Base-by-base conservation (phyloP, 2,888 invertebrate species). In the Oxyteleia sp. region DNA sequence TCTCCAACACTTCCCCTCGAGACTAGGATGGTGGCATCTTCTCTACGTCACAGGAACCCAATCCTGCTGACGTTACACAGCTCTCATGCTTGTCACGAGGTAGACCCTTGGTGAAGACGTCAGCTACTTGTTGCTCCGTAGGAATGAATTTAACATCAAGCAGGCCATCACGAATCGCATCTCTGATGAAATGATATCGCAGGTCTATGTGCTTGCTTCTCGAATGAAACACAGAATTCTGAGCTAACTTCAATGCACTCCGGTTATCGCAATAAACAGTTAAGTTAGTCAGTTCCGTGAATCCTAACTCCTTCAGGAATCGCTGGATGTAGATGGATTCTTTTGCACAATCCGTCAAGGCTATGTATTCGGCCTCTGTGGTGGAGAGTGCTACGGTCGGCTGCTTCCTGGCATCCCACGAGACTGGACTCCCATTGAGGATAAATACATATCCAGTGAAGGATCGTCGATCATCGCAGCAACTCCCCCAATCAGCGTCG, bases 401-500 rank as follows among this genome's bases (percentile, higher is more conserved):
- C 15, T 86, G 86, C 41, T 87, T 87, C 11, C 63, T 69, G 1
- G 75, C 69, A 16, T 83, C 69, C 85, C 83, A 86, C 4, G 76
- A 68, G 1, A 86, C 63, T 2, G 80, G 55, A 7, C 72, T 55
- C 10, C 75, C 86, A n/a, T 59, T 51, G 0, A 85, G 16, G 4
- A 83, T 13, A 16, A 86, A 86, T 0, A 80, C 57, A 15, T 43
- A 23, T 2, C 23, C 23, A 5, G 23, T 23, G 82, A n/a, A 87
- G 0, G 88, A 89, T 13, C 84, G 84, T 13, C 87, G 18, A 15
- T 85, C 78, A 2, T 29, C 47, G n/a, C 41, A 53, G 20, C 86
- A 86, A 11, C 76, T 84, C 2, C 84, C 89, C 85, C 85, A 88
- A 51, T 91, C 91, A 23, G 23, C 23, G 23, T 23, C 23, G 3